Base-by-base conservation (phyloP, 92 coral and sea anemone species). In the Phenganax subtilis region DNA sequence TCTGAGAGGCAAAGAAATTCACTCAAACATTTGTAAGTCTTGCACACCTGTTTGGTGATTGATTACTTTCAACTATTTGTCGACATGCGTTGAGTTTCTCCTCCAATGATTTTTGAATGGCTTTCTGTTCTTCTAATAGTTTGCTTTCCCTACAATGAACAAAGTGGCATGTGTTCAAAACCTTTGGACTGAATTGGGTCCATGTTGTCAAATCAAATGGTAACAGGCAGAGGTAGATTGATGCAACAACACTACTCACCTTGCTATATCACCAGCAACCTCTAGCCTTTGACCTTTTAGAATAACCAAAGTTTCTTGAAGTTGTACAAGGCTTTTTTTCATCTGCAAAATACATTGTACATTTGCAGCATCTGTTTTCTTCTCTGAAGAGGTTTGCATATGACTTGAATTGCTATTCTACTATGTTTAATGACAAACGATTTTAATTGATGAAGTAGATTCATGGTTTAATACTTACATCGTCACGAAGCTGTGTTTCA, bases 201-300 rank as follows among this genome's bases (percentile, higher is more conserved):
- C 7, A 1, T 14, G 65, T 1, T 14, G 65, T 59, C 2, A 59
- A 59, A 25, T 59, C 27, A 14, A 59, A 59, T 59, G 16, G 25
- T 59, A 7, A 0, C 3, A 14, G 65, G 0, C 25, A 20, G 65
- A 10, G 52, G 10, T 0, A 69, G 0, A 69, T 25, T 44, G 1
- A 6, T 69, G 9, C 3, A 69, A 30, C 8, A 2, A 20, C 12
- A 55, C 25, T 6, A 37, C 69, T 17, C 47, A 92, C 98, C 93
- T 90, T 88, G 88, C 90, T 7, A 92, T 76, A 30, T 88, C 92
- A 73, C 88, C 85, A 27, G 82, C 85, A 51, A 90, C 85, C 83
- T 94, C 96, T 75, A 90, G 87, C 54, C 89, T 88, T 69, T 94
- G 92, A 57, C 84, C 72, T 85, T 90, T 90, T 54, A 90, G 71